These are phyloP conservation scores for Bubo blakistoni DNA, from an alignment of 2,113 vertebrate genomes.

Conservation along the genomic window DNA sequence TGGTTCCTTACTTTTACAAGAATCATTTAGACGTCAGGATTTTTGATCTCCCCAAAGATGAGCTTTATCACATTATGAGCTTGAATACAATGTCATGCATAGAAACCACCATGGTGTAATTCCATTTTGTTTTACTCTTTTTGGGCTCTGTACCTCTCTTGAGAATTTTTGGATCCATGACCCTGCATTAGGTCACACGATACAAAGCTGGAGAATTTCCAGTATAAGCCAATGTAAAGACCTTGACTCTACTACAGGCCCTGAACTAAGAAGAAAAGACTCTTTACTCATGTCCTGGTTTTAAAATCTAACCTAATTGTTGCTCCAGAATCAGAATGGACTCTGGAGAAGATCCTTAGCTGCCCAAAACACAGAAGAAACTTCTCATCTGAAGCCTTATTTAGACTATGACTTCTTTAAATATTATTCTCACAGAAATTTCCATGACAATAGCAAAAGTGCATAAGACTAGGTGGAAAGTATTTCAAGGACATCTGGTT, in stretches of 20 bases:
- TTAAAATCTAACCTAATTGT: background rate
- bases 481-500: constrained; percentile 33
- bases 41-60: background rate
- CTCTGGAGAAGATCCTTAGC: background rate
- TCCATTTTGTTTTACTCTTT: background rate
- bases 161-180: background rate
- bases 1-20: background rate
- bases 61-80: background rate
- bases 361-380: background rate
- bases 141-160: background rate
- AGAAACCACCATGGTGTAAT: background rate
- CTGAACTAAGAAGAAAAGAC: background rate
- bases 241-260: background rate
- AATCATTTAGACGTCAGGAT: background rate
- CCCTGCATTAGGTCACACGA: background rate
- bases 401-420: background rate
- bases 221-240: background rate
- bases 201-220: background rate
- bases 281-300: background rate
- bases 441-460: background rate
- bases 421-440: background rate
- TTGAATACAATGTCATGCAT: background rate
- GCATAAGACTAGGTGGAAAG: background rate
- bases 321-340: background rate
- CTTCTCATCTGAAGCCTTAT: background rate